These are phyloP conservation scores for Eugnorisma glareosa DNA, from an alignment of 2,888 invertebrate genomes.

Conservation along the genomic window DNA sequence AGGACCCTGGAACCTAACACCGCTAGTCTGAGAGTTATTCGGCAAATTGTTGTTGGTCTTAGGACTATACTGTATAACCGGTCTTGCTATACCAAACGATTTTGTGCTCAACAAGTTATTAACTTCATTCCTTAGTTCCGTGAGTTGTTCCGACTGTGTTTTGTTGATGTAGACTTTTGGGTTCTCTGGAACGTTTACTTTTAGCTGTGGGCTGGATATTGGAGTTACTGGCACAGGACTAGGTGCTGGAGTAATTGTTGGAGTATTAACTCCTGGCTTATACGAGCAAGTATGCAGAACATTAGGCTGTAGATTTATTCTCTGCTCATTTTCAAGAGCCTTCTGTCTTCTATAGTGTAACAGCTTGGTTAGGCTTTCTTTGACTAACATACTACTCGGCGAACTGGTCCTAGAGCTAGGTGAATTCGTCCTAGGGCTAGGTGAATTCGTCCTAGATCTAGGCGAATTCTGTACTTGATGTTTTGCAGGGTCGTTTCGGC, in stretches of 20 bases:
- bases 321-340: conserved; percentile 54
- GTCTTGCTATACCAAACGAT: conserved; percentile 51
- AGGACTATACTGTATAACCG: conserved; percentile 65
- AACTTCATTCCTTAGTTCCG: conserved; percentile 67
- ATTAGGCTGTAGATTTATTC: conserved; percentile 43
- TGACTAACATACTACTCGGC: conserved; percentile 64
- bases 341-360: conserved; percentile 79
- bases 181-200: conserved; percentile 65
- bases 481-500: conserved; percentile 2
- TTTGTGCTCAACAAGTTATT: conserved; percentile 59
- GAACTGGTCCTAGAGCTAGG: conserved; percentile 19
- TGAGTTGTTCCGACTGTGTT: conserved; percentile 71
- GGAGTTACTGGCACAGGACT: conserved; percentile 54
- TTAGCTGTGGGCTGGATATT: conserved; percentile 57
- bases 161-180: conserved; percentile 76
- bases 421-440: conserved; percentile 1
- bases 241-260: conserved; percentile 32
- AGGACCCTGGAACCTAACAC: conserved; percentile 29
- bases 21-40: conserved; percentile 31
- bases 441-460: conserved; percentile 7
- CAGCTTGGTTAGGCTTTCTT: conserved; percentile 77
- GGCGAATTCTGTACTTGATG: not conserved
- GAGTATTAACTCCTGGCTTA: conserved; percentile 13
- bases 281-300: conserved; percentile 44
- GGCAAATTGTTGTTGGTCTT: conserved; percentile 39